Conservation (phyloP, 2,797 vertebrate genomes). For the Megalops cyprinoides region DNA sequence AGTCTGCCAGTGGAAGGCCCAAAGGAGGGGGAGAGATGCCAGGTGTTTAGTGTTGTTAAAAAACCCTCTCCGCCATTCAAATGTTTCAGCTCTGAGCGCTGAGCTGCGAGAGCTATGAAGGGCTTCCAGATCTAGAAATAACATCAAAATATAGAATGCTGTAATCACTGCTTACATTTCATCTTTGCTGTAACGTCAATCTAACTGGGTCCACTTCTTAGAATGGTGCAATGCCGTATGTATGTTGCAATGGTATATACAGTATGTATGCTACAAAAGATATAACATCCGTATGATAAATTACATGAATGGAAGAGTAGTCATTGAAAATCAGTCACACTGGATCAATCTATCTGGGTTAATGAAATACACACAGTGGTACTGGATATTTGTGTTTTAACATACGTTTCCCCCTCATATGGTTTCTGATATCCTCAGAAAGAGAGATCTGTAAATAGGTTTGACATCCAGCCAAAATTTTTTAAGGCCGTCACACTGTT, state of each 20-base stretch:
- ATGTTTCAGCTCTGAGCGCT: no score
- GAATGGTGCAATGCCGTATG: no score
- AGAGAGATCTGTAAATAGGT: constrained; percentile 84
- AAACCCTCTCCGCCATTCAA: constrained; percentile 7
- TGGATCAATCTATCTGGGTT: not conserved
- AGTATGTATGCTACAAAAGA: no score
- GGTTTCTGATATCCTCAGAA: constrained; percentile 79
- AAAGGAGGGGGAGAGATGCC: constrained; percentile 58
- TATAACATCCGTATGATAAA: no score
- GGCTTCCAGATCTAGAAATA: no score
- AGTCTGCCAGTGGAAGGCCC: constrained; percentile 60
- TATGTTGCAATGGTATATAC: no score
- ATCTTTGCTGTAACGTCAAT: no score
- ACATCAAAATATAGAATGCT: no score
- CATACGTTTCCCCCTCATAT: constrained; percentile 65
- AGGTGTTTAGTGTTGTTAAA: constrained; percentile 46
- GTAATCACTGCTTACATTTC: no score
- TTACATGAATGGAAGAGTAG: no score
- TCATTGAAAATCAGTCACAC: not conserved
- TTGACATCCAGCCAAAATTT: constrained; percentile 77
- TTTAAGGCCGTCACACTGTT: constrained; percentile 71
- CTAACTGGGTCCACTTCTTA: no score
- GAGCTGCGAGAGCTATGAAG: no score
- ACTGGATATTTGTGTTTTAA: not conserved
- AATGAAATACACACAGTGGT: constrained; percentile 11